phyloP scores from a whole-genome alignment of 2,797 vertebrate genomes.

The Holocentrus rufus region DNA sequence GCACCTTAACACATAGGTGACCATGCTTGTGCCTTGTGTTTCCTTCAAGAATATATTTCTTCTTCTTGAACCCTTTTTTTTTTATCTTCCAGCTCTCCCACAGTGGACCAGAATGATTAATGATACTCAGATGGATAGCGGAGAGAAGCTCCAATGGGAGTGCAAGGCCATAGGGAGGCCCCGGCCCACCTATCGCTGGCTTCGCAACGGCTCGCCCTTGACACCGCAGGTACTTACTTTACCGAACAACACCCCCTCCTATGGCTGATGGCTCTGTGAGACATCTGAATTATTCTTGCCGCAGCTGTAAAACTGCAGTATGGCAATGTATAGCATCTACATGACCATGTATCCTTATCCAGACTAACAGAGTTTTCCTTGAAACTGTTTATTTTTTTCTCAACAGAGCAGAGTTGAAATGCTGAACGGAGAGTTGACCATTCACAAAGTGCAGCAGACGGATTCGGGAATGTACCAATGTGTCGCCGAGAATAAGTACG shows the following conservation, averaged over 20 bases:
- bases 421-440: conserved; percentile 88
- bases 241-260: conserved; percentile 10
- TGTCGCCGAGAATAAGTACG: conserved; percentile 94
- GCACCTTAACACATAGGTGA: not conserved
- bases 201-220: conserved; percentile 89
- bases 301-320: not conserved
- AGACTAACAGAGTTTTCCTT: not conserved
- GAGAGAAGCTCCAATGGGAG: conserved; percentile 93
- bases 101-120: conserved; percentile 95
- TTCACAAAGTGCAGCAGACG: conserved; percentile 86
- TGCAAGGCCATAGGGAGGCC: conserved; percentile 94
- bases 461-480: conserved; percentile 99
- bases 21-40: conserved; percentile 18
- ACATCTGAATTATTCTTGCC: conserved; percentile 42
- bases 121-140: conserved; percentile 93
- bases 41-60: conserved; percentile 68
- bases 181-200: conserved; percentile 91
- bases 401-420: conserved; percentile 89
- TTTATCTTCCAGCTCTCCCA: conserved; percentile 85
- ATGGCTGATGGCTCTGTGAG: conserved; percentile 34
- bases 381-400: conserved; percentile 33
- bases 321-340: not conserved
- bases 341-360: conserved; percentile 4
- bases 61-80: conserved; percentile 48
- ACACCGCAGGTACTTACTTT: conserved; percentile 76